These are phyloP conservation scores for Eptatretus atami DNA, from an alignment of 2,797 vertebrate species.

Conservation along the genomic window DNA sequence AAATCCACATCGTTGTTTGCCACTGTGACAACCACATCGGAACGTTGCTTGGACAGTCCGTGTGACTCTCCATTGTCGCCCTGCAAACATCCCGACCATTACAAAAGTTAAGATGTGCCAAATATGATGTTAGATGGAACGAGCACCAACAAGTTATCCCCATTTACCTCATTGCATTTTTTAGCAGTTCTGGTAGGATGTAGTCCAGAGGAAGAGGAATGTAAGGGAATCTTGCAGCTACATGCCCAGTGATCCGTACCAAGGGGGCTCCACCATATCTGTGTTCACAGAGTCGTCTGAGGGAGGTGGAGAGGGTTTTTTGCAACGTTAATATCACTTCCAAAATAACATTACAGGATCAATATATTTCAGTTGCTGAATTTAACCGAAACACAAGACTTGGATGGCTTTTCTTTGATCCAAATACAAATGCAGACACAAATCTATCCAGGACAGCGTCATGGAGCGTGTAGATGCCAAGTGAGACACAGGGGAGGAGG, in stretches of 20 bases:
- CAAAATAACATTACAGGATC: too few species aligned
- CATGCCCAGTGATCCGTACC: constrained; percentile 60
- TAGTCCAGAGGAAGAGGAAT: constrained; percentile 69
- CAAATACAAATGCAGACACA: too few species aligned
- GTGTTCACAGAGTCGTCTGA: constrained; percentile 57
- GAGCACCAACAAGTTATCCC: not conserved
- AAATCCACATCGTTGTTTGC: constrained; percentile 68
- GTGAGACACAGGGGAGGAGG: too few species aligned
- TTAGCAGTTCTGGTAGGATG: constrained; percentile 59
- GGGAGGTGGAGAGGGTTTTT: not conserved
- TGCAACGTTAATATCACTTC: too few species aligned
- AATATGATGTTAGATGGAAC: not conserved
- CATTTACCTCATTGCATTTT: constrained; percentile 59
- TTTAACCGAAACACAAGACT: too few species aligned
- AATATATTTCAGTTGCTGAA: too few species aligned
- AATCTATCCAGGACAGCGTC: too few species aligned
- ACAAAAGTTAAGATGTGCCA: not conserved
- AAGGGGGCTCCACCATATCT: constrained; percentile 56
- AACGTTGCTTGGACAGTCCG: constrained; percentile 59
- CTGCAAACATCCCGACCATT: constrained; percentile 13
- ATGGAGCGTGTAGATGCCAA: too few species aligned
- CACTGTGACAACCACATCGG: constrained; percentile 59
- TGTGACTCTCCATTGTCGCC: constrained; percentile 63
- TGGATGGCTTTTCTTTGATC: too few species aligned
- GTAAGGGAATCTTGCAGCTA: constrained; percentile 61